phyloP scores from a whole-genome alignment of 2,113 vertebrate species.

The Philantomba maxwellii region DNA sequence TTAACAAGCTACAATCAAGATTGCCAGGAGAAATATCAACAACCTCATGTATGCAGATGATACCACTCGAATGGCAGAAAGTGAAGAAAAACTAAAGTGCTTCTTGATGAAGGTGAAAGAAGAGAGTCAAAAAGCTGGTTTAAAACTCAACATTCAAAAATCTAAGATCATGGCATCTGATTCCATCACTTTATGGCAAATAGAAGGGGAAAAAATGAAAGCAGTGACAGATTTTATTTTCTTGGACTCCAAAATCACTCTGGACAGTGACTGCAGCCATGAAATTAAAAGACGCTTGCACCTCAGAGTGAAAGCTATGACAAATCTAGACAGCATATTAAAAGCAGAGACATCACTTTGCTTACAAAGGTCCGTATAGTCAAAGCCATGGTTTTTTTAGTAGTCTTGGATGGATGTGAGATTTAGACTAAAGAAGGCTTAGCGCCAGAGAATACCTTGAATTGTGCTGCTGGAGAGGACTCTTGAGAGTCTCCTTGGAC shows the following conservation, averaged over 20 bases:
- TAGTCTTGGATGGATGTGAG: background rate
- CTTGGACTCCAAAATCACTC: background rate
- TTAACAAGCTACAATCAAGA: background rate
- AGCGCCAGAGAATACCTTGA: background rate
- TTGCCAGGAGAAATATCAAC: background rate
- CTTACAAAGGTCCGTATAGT: background rate
- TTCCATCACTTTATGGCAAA: background rate
- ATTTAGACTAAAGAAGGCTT: background rate
- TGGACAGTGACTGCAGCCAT: background rate
- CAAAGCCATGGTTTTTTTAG: background rate
- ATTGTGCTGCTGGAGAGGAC: background rate
- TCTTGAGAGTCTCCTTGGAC: background rate
- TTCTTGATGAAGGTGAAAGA: background rate
- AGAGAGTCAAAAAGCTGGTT: background rate
- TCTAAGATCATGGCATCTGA: background rate
- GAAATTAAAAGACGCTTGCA: background rate
- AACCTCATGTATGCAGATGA: background rate
- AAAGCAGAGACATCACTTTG: background rate
- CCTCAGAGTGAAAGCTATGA: background rate
- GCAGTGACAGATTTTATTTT: background rate
- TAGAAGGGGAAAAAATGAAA: background rate
- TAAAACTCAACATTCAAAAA: background rate
- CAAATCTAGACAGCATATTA: background rate
- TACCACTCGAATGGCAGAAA: background rate
- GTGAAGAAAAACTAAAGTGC: background rate